phyloP scores from a whole-genome alignment of 2,113 vertebrate species.

The Cardinalis cardinalis region DNA sequence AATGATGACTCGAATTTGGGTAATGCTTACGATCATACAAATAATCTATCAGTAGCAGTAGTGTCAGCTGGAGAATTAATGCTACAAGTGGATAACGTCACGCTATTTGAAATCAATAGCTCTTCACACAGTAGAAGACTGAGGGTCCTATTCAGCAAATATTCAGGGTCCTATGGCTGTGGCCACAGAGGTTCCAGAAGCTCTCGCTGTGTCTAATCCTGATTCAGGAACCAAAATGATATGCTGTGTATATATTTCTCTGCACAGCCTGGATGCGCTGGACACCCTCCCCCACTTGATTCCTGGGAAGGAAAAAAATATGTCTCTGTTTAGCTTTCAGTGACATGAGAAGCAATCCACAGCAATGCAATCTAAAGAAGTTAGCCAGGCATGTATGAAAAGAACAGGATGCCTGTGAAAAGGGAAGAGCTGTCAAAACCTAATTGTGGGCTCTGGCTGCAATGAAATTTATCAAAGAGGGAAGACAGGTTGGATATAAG shows the following conservation, averaged over 20 bases:
- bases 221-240: conserved; percentile 68
- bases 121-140: conserved; percentile 61
- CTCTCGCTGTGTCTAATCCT: conserved; percentile 58
- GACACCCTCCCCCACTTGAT: conserved; percentile 59
- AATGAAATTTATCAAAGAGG: conserved; percentile 40
- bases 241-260: conserved; percentile 65
- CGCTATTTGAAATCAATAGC: conserved; percentile 28
- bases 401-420: conserved; percentile 54
- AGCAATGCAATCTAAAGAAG: conserved; percentile 47
- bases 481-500: background rate
- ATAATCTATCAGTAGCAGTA: conserved; percentile 10
- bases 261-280: conserved; percentile 48
- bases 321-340: conserved; percentile 22
- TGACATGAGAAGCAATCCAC: conserved; percentile 16
- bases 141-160: conserved; percentile 66
- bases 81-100: conserved; percentile 39
- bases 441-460: conserved; percentile 54
- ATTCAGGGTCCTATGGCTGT: conserved; percentile 53
- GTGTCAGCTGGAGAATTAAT: conserved; percentile 14
- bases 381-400: conserved; percentile 56
- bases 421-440: conserved; percentile 61
- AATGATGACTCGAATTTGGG: background rate
- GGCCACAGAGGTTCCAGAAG: conserved; percentile 60
- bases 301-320: conserved; percentile 53
- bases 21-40: conserved; percentile 23